A percentile compares a stretch with the other conserved stretches of the same genome.
These are phyloP conservation scores for Muscina levida DNA, from an alignment of 2,888 invertebrate genomes.

Conservation along the genomic window DNA sequence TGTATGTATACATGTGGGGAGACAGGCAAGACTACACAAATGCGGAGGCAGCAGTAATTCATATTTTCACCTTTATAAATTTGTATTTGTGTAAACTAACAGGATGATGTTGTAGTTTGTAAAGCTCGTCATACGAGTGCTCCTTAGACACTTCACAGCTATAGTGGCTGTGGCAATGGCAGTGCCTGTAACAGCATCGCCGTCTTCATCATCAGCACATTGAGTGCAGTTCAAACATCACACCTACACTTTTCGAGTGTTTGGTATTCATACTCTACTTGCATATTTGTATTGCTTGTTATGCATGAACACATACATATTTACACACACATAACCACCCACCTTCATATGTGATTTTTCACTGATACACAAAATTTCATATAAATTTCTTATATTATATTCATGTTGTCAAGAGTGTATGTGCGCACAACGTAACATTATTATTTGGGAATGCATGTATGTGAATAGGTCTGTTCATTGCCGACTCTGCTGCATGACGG, in stretches of 20 bases:
- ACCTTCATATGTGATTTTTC: not conserved
- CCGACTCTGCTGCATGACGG: too few species aligned
- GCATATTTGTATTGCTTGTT: too few species aligned
- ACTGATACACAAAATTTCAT: not conserved
- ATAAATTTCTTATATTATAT: not conserved
- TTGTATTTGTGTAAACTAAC: too few species aligned
- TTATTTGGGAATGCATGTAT: too few species aligned
- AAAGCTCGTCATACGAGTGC: not conserved
- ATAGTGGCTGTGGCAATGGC: conserved; percentile 44
- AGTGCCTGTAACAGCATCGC: conserved; percentile 9
- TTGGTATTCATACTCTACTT: conserved; percentile 44
- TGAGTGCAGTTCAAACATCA: conserved; percentile 76
- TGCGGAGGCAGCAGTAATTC: too few species aligned
- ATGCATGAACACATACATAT: conserved; percentile 10
- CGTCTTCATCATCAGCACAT: conserved; percentile 51
- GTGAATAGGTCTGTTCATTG: too few species aligned
- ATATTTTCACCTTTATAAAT: too few species aligned
- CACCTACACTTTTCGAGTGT: conserved; percentile 69
- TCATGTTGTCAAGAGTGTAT: too few species aligned
- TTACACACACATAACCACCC: too few species aligned
- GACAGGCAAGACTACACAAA: not conserved
- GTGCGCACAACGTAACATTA: too few species aligned
- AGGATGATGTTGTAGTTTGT: not conserved
- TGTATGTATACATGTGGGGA: too few species aligned
- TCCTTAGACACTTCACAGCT: conserved; percentile 8